These are phyloP conservation scores for Lasiommata megera DNA, from an alignment of 2,888 invertebrate genomes.

Conservation along the genomic window DNA sequence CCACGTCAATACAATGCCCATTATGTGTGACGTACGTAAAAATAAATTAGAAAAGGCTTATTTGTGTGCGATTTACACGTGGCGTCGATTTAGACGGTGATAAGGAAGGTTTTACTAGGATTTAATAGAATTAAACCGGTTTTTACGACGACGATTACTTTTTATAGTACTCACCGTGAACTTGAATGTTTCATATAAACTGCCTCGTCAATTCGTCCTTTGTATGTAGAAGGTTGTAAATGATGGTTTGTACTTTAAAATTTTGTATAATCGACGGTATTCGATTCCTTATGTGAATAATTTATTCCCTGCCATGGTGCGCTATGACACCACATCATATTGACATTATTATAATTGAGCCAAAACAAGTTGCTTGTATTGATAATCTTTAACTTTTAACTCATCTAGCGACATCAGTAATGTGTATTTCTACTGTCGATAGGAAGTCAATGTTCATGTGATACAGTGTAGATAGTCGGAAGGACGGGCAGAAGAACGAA, in stretches of 20 bases:
- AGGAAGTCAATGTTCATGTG: too few species aligned
- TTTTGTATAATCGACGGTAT: too few species aligned
- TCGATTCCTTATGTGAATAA: too few species aligned
- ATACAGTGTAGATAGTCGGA: too few species aligned
- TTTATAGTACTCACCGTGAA: constrained; percentile 15
- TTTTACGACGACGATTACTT: constrained; percentile 17
- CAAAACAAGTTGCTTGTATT: too few species aligned
- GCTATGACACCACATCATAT: too few species aligned
- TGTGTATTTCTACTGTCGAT: too few species aligned
- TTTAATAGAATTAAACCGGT: constrained; percentile 16
- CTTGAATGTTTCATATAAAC: constrained; percentile 14
- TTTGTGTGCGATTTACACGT: constrained; percentile 18
- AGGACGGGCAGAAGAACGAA: too few species aligned
- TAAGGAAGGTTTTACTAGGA: constrained; percentile 13
- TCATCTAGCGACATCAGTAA: too few species aligned
- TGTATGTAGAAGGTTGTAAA: not conserved
- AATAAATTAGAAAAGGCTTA: constrained; percentile 16
- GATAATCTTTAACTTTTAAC: too few species aligned
- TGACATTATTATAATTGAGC: too few species aligned
- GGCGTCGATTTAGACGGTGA: constrained; percentile 12
- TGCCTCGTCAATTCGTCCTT: not conserved
- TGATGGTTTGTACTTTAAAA: not conserved
- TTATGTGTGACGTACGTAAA: constrained; percentile 3
- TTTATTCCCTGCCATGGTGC: too few species aligned
- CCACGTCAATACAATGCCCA: constrained; percentile 2